Conservation (phyloP, 2,797 vertebrate species). For the Acanthurus lineatus region DNA sequence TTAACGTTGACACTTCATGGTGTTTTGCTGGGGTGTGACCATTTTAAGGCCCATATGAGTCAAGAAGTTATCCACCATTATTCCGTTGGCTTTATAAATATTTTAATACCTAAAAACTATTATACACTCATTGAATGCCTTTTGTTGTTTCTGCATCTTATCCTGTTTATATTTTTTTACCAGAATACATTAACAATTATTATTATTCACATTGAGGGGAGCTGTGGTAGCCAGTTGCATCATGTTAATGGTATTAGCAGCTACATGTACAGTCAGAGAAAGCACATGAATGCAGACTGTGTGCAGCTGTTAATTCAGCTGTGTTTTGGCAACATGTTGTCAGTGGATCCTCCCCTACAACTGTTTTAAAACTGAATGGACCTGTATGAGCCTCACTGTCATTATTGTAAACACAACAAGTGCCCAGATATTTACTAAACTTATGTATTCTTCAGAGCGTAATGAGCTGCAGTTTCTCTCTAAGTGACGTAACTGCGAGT, state of each 20-base stretch:
- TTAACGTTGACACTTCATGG: neutral
- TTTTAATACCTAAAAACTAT: too few species aligned
- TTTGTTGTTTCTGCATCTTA: too few species aligned
- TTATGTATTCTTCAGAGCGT: neutral
- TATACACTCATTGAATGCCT: too few species aligned
- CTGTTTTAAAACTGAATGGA: neutral
- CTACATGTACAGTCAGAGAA: neutral
- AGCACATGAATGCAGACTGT: neutral
- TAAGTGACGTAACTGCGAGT: neutral
- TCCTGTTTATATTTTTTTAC: neutral
- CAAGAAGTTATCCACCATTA: neutral
- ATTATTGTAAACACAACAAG: slow-evolving; percentile 28
- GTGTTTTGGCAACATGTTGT: slow-evolving; percentile 35
- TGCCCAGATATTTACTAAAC: slow-evolving; percentile 17
- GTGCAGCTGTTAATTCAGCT: slow-evolving; percentile 8
- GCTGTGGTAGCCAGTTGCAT: neutral
- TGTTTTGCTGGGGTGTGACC: neutral
- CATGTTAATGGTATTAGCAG: neutral
- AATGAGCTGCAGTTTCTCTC: slow-evolving; percentile 19
- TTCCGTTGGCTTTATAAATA: too few species aligned
- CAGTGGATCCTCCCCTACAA: neutral
- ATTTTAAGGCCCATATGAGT: neutral
- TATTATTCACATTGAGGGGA: too few species aligned
- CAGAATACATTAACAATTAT: neutral
- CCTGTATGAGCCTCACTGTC: neutral